Conservation (phyloP, 2,888 invertebrate genomes). For the Tethea ocularis region DNA sequence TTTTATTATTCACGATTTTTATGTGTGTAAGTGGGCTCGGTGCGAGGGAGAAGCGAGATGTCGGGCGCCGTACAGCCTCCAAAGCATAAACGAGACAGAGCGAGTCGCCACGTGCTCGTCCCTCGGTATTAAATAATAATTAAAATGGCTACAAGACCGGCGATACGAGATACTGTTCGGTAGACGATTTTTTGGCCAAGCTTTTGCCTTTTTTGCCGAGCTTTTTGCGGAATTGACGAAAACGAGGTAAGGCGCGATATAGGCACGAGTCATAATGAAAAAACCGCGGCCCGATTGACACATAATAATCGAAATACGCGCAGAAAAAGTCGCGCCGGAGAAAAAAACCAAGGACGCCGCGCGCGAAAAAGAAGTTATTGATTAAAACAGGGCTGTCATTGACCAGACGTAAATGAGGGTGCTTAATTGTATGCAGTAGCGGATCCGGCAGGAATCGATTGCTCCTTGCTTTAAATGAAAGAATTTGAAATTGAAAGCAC, state of each 20-base stretch:
- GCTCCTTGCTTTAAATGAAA: constrained; percentile 46
- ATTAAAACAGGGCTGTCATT: constrained; percentile 83
- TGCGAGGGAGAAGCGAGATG: constrained; percentile 60
- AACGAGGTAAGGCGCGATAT: constrained; percentile 64
- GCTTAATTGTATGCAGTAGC: constrained; percentile 79
- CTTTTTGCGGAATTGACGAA: constrained; percentile 74
- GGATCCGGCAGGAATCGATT: constrained; percentile 64
- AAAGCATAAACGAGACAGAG: constrained; percentile 56
- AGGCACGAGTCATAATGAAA: constrained; percentile 46
- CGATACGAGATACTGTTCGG: constrained; percentile 79
- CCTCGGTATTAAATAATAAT: constrained; percentile 84
- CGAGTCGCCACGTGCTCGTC: constrained; percentile 81
- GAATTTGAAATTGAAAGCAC: constrained; percentile 47
- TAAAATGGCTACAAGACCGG: constrained; percentile 83
- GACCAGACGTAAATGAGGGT: constrained; percentile 83
- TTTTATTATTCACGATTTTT: constrained; percentile 84
- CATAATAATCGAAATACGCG: constrained; percentile 78
- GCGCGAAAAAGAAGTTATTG: constrained; percentile 83
- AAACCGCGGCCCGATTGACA: constrained; percentile 71
- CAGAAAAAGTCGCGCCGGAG: constrained; percentile 80
- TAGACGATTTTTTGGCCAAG: constrained; percentile 82
- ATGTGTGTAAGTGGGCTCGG: constrained; percentile 83
- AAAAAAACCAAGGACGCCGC: constrained; percentile 81
- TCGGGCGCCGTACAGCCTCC: constrained; percentile 40
- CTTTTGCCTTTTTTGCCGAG: constrained; percentile 77